These are phyloP conservation scores for Brachyopa scutellaris DNA, from an alignment of 2,888 invertebrate genomes.

Conservation along the genomic window DNA sequence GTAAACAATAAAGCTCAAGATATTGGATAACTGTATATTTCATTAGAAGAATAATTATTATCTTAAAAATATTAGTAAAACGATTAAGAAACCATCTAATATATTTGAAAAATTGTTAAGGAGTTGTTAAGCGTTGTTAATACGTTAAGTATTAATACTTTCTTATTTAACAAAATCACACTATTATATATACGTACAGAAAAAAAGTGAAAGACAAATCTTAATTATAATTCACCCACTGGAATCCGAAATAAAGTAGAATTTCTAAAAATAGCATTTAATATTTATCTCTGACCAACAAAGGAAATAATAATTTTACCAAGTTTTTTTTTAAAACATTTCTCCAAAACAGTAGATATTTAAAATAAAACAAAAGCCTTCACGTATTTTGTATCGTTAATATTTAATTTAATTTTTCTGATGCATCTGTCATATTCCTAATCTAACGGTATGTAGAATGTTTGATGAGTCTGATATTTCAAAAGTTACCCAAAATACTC, in stretches of 20 bases:
- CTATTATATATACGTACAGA: too few species aligned
- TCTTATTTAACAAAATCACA: not conserved
- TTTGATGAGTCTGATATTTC: not conserved
- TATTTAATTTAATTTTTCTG: too few species aligned
- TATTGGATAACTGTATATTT: not conserved
- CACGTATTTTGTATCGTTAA: too few species aligned
- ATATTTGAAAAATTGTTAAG: too few species aligned
- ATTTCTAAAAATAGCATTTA: slow-evolving; percentile 31
- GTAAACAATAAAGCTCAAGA: not conserved
- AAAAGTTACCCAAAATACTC: too few species aligned
- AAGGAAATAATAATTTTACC: not conserved
- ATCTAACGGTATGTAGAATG: not conserved
- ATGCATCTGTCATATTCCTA: not conserved
- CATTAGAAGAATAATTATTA: not conserved
- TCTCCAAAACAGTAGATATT: not conserved
- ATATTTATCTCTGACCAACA: slow-evolving; percentile 50
- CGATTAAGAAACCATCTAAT: too few species aligned
- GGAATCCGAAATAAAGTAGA: not conserved
- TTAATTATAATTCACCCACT: slow-evolving; percentile 17
- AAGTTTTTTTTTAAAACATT: not conserved
- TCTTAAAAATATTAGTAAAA: not conserved
- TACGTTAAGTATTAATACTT: not conserved
- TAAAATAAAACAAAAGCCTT: not conserved
- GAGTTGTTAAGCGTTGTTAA: too few species aligned
- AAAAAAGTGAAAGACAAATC: slow-evolving; percentile 57